A percentile compares a stretch with the other conserved stretches of the same genome.
Conservation (phyloP, 1,140 invertebrate genomes). For the Drosophila ercepeae region DNA sequence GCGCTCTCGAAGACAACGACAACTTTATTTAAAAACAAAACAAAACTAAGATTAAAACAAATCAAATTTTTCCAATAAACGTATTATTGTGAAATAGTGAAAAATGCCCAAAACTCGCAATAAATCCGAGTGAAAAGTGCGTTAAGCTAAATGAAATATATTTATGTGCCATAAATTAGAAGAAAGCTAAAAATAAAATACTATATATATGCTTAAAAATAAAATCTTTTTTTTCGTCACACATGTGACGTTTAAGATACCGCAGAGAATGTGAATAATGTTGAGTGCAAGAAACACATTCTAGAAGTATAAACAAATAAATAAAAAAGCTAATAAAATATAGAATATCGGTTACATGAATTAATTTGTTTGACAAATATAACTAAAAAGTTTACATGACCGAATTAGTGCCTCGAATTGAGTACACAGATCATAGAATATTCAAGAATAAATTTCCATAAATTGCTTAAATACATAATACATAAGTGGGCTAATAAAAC, state of each 20-base stretch:
- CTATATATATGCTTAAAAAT: conserved; percentile 21
- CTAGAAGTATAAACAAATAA: neutral
- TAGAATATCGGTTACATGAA: neutral
- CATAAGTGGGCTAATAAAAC: conserved; percentile 45
- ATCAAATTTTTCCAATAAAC: conserved; percentile 46
- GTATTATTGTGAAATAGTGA: conserved; percentile 61
- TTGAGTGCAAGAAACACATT: conserved; percentile 5
- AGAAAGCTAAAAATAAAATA: conserved; percentile 44
- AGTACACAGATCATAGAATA: conserved; percentile 17
- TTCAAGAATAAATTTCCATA: conserved; percentile 56
- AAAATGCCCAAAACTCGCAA: conserved; percentile 37
- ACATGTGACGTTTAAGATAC: conserved; percentile 28
- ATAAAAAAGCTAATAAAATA: conserved; percentile 2
- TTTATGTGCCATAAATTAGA: conserved; percentile 40
- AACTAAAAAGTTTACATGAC: neutral
- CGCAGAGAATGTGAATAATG: conserved; percentile 23
- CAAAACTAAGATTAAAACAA: conserved; percentile 14
- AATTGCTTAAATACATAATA: conserved; percentile 24
- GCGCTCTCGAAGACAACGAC: conserved; percentile 75
- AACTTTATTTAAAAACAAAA: conserved; percentile 20
- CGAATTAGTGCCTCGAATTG: neutral
- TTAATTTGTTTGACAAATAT: neutral
- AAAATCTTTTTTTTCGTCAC: conserved; percentile 35
- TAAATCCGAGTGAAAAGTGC: conserved; percentile 55
- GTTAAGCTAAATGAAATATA: conserved; percentile 31